Percentiles rank a stretch among this genome's conserved stretches.
Conservation (phyloP, 2,113 vertebrate genomes). For the Oreochromis spilurus region DNA sequence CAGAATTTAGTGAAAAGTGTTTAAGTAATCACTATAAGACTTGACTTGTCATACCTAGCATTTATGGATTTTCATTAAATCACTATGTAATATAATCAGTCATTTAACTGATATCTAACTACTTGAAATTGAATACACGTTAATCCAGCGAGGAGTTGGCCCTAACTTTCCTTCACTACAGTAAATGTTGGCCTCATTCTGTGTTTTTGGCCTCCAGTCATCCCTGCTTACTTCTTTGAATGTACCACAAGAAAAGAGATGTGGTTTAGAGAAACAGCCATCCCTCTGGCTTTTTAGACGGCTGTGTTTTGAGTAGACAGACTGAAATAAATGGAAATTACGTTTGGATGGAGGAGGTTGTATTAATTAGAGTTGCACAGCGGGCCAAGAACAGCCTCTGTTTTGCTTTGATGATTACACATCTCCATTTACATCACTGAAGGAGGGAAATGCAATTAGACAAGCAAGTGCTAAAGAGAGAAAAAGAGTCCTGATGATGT, state of each 20-base stretch:
- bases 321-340: constrained; percentile 32
- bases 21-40: background rate
- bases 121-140: background rate
- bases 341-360: constrained; percentile 43
- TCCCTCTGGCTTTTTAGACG: constrained; percentile 3
- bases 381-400: constrained; percentile 41
- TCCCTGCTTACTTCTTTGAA: constrained; percentile 3
- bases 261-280: constrained; percentile 10
- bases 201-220: constrained; percentile 9
- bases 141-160: background rate
- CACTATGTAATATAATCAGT: background rate
- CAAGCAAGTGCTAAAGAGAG: constrained; percentile 22
- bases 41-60: background rate
- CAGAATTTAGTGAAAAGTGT: background rate
- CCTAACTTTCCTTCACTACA: constrained; percentile 2
- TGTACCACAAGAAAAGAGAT: constrained; percentile 9
- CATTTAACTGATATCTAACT: background rate
- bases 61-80: background rate
- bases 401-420: constrained; percentile 70
- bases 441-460: constrained; percentile 64
- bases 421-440: constrained; percentile 63
- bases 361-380: constrained; percentile 62
- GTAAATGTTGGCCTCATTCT: constrained; percentile 1
- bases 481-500: constrained; percentile 25
- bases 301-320: constrained; percentile 13